Evolutionary conservation across 2,888 invertebrate species (phyloP).

Genomic region (Agonopterix subpropinquella): DNA sequence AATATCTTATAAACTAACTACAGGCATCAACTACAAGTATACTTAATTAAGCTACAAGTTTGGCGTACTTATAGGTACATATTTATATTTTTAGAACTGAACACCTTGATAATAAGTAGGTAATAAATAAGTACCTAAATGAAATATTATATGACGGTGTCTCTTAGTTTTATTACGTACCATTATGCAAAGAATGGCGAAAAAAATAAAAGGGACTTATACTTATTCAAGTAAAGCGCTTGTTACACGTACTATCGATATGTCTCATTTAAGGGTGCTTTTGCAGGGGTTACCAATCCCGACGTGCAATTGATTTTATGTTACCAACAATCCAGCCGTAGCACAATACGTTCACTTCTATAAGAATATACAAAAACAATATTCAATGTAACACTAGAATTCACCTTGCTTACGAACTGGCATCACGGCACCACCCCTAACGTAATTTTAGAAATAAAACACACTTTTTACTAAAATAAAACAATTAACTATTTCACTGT

Average conservation of each 20-base stretch:
- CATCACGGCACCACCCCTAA: constrained; percentile 77
- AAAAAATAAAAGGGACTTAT: too few relatives aligned
- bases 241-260: constrained; percentile 27
- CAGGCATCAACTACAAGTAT: too few relatives aligned
- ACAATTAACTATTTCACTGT: constrained; percentile 50
- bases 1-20: too few relatives aligned
- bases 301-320: constrained; percentile 20
- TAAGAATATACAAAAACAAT: constrained; percentile 20
- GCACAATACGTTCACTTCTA: constrained; percentile 5
- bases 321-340: constrained; percentile 16
- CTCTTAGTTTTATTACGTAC: too few relatives aligned
- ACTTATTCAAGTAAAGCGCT: too few relatives aligned
- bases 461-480: constrained; percentile 43
- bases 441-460: constrained; percentile 55
- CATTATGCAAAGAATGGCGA: too few relatives aligned
- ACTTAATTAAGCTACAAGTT: too few relatives aligned
- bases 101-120: too few relatives aligned
- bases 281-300: constrained; percentile 29
- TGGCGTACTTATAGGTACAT: too few relatives aligned
- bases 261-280: constrained; percentile 39
- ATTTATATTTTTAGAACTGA: too few relatives aligned
- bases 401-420: constrained; percentile 86
- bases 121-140: too few relatives aligned
- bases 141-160: too few relatives aligned
- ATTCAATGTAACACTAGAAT: constrained; percentile 30